Evolutionary conservation across 2,888 invertebrate genomes (phyloP).

Genomic region (Ptychoptera albimana): DNA sequence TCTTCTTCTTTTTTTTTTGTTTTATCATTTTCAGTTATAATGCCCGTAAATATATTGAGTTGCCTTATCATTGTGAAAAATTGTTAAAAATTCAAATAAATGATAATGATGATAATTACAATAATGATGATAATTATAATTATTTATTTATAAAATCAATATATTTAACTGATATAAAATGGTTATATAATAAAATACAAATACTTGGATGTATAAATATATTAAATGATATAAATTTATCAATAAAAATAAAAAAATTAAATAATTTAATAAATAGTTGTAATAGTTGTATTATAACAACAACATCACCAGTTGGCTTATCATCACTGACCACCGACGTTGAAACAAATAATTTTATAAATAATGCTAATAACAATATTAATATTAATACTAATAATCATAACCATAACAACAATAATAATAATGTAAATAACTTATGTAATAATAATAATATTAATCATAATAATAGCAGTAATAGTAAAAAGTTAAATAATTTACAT

Average conservation of each 20-base stretch:
- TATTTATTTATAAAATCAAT: conserved; percentile 44
- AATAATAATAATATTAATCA: conserved; percentile 17
- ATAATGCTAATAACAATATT: too few relatives aligned
- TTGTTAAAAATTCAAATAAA: conserved; percentile 15
- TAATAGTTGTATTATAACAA: too few relatives aligned
- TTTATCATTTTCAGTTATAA: conserved; percentile 45
- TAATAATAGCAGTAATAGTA: background rate
- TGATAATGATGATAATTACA: conserved; percentile 18
- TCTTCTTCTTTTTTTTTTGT: background rate
- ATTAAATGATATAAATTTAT: conserved; percentile 55
- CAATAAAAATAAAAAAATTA: conserved; percentile 6
- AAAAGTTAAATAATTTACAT: conserved; percentile 17
- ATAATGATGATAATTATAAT: conserved; percentile 31
- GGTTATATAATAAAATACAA: conserved; percentile 66
- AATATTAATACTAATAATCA: too few relatives aligned
- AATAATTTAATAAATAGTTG: too few relatives aligned
- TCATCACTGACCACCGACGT: too few relatives aligned
- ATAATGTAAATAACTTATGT: conserved; percentile 14
- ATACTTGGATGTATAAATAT: conserved; percentile 61
- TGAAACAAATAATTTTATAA: too few relatives aligned
- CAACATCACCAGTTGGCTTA: too few relatives aligned
- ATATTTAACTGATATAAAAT: conserved; percentile 58
- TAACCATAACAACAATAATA: too few relatives aligned
- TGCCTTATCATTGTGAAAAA: conserved; percentile 62
- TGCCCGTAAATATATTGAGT: conserved; percentile 62